A percentile compares a stretch with the other conserved stretches of the same genome.
These are phyloP conservation scores for Etheostoma spectabile DNA, from an alignment of 2,113 vertebrate genomes.

Conservation along the genomic window DNA sequence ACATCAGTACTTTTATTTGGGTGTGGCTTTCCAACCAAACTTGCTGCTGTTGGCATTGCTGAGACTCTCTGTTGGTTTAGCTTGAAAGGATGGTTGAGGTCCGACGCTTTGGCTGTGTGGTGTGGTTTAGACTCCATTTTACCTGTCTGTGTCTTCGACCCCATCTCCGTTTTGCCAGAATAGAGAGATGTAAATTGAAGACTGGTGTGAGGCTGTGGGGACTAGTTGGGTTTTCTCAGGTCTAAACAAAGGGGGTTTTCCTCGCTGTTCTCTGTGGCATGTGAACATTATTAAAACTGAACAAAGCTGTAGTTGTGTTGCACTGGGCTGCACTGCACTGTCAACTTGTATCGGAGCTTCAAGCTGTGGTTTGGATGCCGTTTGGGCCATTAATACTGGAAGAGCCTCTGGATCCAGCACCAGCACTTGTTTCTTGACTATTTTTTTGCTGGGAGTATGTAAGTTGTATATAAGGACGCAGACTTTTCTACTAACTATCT, in stretches of 20 bases:
- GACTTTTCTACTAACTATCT: neutral
- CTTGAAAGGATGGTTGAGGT: constrained; percentile 36
- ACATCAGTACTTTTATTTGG: constrained; percentile 58
- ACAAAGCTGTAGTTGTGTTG: neutral
- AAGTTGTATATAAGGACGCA: neutral
- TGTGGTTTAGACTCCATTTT: constrained; percentile 41
- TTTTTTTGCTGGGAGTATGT: constrained; percentile 29
- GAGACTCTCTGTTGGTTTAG: constrained; percentile 47
- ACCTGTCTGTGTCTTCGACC: constrained; percentile 29
- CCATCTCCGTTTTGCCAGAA: constrained; percentile 42
- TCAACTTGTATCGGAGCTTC: constrained; percentile 44
- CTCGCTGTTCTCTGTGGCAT: constrained; percentile 28
- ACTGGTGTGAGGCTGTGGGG: neutral
- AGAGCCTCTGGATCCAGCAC: constrained; percentile 6
- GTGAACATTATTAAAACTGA: constrained; percentile 8
- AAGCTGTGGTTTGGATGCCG: constrained; percentile 21
- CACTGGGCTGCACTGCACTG: constrained; percentile 7
- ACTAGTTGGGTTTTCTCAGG: constrained; percentile 26
- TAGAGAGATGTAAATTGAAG: constrained; percentile 20
- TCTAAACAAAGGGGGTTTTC: constrained; percentile 1
- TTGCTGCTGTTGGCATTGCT: constrained; percentile 61
- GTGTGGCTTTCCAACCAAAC: constrained; percentile 57
- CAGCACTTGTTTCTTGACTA: constrained; percentile 6
- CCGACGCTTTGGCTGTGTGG: constrained; percentile 52
- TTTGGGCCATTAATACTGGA: constrained; percentile 13